Conservation (phyloP, 2,888 invertebrate species). For the Dolichopus griseipennis region DNA sequence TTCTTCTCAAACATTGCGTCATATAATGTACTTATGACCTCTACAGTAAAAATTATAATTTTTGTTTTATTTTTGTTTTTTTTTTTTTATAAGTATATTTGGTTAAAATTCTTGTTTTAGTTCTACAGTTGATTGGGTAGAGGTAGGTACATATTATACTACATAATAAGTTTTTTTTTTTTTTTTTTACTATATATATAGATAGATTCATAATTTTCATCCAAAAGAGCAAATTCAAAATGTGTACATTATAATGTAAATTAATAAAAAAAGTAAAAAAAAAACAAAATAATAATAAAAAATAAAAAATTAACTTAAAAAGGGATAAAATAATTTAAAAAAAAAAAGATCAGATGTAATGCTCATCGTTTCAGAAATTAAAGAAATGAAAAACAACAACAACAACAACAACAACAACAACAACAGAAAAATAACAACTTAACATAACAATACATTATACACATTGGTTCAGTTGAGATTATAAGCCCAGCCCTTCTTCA, state of each 20-base stretch:
- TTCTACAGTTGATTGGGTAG: neutral
- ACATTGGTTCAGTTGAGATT: neutral
- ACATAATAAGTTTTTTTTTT: neutral
- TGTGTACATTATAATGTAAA: neutral
- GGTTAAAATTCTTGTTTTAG: neutral
- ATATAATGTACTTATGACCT: constrained; percentile 3
- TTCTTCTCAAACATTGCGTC: neutral
- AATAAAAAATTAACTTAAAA: no score
- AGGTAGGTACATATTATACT: neutral
- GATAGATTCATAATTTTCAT: neutral
- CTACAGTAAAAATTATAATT: neutral
- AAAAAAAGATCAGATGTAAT: neutral
- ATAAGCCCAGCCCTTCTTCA: neutral
- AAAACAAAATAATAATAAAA: no score
- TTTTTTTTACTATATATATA: no score
- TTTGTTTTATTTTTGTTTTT: neutral
- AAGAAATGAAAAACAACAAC: neutral
- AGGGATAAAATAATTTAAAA: no score
- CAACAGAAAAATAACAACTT: neutral
- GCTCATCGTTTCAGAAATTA: neutral
- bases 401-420: neutral
- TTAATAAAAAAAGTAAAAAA: no score
- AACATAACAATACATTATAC: neutral
- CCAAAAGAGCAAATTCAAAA: neutral
- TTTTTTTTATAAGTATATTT: neutral